phyloP scores from a whole-genome alignment of 2,113 vertebrate genomes.

The Oriolus oriolus region DNA sequence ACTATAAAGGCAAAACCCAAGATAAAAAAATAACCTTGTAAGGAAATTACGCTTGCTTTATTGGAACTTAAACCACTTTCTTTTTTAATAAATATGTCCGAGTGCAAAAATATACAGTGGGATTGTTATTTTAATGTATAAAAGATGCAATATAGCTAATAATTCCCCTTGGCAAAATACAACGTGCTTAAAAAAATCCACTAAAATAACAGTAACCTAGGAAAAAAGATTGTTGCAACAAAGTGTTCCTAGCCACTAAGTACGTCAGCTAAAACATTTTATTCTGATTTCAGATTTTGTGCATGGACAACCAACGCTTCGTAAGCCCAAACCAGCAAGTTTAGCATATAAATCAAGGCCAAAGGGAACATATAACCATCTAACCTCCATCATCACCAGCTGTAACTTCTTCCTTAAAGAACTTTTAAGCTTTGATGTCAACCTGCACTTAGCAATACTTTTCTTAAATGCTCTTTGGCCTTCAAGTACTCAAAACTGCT shows the following conservation, averaged over 20 bases:
- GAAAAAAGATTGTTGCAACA: neutral
- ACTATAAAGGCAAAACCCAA: neutral
- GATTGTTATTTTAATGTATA: neutral
- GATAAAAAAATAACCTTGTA: neutral
- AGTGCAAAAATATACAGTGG: neutral
- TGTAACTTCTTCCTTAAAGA: neutral
- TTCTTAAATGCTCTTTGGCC: neutral
- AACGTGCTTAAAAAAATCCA: neutral
- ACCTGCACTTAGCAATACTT: neutral
- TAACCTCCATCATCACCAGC: neutral
- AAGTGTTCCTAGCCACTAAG: neutral
- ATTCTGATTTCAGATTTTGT: neutral
- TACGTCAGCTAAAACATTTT: neutral
- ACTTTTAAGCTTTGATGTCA: neutral
- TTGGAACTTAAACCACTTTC: neutral
- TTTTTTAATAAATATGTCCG: neutral
- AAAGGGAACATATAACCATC: neutral
- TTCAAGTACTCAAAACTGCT: neutral
- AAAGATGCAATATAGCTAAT: neutral
- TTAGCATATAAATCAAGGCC: neutral
- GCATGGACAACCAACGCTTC: neutral
- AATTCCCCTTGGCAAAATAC: neutral
- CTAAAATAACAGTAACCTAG: neutral
- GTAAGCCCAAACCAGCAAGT: rapidly evolving
- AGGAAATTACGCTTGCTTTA: neutral